Conservation (phyloP, 2,797 vertebrate genomes). For the Pachyuromys duprasi region DNA sequence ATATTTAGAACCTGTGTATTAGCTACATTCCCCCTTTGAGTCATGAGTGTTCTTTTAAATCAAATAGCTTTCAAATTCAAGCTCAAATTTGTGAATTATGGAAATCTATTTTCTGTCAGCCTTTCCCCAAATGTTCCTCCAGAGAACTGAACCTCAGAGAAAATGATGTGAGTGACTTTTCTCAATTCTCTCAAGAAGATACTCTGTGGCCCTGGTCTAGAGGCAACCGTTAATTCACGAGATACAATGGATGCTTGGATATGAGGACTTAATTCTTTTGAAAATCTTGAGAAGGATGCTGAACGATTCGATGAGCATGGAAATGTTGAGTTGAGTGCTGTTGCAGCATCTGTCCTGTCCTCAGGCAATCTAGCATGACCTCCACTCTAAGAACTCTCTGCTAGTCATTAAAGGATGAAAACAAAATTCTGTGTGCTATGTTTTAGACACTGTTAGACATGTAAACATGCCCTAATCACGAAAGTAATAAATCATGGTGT, state of each 20-base stretch:
- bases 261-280: slow-evolving; percentile 16
- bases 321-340: background rate
- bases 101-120: slow-evolving; percentile 28
- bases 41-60: slow-evolving; percentile 57
- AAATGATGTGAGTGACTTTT: slow-evolving; percentile 26
- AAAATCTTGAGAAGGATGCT: background rate
- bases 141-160: slow-evolving; percentile 53
- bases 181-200: slow-evolving; percentile 38
- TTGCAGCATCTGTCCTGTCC: background rate
- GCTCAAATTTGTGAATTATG: slow-evolving; percentile 47
- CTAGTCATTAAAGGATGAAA: background rate
- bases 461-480: background rate
- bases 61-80: slow-evolving; percentile 67
- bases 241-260: background rate
- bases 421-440: background rate
- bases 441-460: background rate
- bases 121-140: slow-evolving; percentile 36
- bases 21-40: slow-evolving; percentile 45
- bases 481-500: background rate
- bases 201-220: slow-evolving; percentile 5
- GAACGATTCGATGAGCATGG: background rate
- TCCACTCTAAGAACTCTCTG: background rate
- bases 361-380: background rate
- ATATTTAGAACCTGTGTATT: slow-evolving; percentile 55
- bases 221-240: slow-evolving; percentile 1